Conservation (phyloP, 1,140 invertebrate species). For the Nomia melanderi region DNA sequence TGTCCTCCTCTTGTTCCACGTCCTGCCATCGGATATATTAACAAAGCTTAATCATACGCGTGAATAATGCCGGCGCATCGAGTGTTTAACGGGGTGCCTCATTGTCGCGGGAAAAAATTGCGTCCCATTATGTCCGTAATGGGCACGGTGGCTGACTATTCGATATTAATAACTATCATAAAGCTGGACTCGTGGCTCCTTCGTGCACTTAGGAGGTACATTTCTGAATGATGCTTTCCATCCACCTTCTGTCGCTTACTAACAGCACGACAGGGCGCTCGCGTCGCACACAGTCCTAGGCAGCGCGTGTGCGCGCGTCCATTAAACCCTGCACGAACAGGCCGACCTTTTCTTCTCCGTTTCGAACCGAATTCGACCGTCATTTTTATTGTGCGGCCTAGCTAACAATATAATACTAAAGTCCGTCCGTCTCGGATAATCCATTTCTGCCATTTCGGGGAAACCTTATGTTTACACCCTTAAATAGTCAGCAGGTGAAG, state of each 20-base stretch:
- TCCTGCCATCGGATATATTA: slow-evolving; percentile 57
- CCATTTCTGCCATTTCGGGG: too few species aligned
- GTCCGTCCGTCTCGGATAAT: too few species aligned
- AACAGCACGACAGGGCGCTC: slow-evolving; percentile 53
- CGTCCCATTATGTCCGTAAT: slow-evolving; percentile 63
- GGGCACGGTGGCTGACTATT: slow-evolving; percentile 67
- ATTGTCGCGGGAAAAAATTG: slow-evolving; percentile 65
- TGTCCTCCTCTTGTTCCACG: neutral
- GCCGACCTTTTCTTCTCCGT: neutral
- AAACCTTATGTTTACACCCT: too few species aligned
- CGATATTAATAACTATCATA: slow-evolving; percentile 69
- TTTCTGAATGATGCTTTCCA: slow-evolving; percentile 65
- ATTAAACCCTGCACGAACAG: neutral
- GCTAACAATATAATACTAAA: too few species aligned
- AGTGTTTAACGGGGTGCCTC: slow-evolving; percentile 61
- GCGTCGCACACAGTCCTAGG: neutral
- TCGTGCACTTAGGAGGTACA: slow-evolving; percentile 55
- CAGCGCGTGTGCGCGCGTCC: neutral
- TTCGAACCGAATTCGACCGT: neutral
- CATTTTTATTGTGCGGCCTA: slow-evolving; percentile 27
- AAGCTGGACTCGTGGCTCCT: slow-evolving; percentile 59
- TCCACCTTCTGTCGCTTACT: slow-evolving; percentile 65
- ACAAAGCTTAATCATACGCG: slow-evolving; percentile 56
- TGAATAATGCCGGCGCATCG: slow-evolving; percentile 62
- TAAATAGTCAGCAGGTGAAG: too few species aligned